Base-by-base conservation (phyloP, 1,140 invertebrate genomes). In the Calephelis virginiensis region DNA sequence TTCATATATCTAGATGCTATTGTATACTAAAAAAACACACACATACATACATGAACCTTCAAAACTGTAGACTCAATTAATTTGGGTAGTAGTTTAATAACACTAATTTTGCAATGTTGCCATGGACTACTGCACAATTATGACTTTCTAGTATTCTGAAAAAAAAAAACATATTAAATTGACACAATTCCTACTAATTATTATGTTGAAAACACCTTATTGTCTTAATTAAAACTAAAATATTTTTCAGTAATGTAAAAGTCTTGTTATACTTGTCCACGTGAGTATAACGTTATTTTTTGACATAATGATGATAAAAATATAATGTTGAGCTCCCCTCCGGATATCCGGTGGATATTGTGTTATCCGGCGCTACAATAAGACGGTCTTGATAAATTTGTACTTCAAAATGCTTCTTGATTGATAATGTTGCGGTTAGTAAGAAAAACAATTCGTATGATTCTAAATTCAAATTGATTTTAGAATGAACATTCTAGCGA, bases 221-320 rank as follows among this genome's bases (percentile, higher is more conserved):
- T 28, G 28, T 28, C 3, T 4, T 28, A 4, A 28, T 28, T 28
- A 28, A 28, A 28, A 28, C 28, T 40, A 38, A 12, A 12, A 4
- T 40, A 40, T 60, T 60, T 40, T 7, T 11, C 1, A 40, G 6
- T 38, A 40, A 38, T 40, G 12, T 9, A 43, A 38, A 43, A 45
- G 6, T 45, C 6, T 14, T 45, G 6, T 7, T 12, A 40, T 43
- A 45, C 64, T 47, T 59, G 64, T 83, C 82, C 76, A 80, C 66
- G 69, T 43, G 74, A 75, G 59, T 71, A 64, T 76, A 70, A 64
- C 49, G 46, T 43, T 69, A 70, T 83, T 85, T 85, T 87, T 84
- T 88, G 80, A 84, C 81, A 81, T 87, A 87, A 88, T 89, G 86
- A 90, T 90, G 84, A 89, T 88, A 90, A 87, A 90, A 90, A 88